These are phyloP conservation scores for Hippocampus mohnikei DNA, from an alignment of 2,113 vertebrate genomes.

Conservation along the genomic window DNA sequence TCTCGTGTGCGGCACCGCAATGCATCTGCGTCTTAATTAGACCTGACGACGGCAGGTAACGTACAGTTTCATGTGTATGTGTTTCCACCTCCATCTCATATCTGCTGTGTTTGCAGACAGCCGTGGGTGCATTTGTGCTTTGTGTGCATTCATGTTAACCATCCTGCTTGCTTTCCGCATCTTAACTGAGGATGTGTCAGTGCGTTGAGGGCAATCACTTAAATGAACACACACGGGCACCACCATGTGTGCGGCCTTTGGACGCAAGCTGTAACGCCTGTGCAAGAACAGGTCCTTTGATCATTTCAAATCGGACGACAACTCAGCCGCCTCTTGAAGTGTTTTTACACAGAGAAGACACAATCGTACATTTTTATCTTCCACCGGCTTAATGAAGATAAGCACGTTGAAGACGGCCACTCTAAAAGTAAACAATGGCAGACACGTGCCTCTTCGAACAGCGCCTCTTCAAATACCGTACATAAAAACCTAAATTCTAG, in stretches of 20 bases:
- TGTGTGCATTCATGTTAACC: constrained; percentile 46
- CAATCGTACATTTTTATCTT: constrained; percentile 4
- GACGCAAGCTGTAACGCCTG: neutral
- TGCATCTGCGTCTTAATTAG: constrained; percentile 16
- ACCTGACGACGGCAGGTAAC: constrained; percentile 24
- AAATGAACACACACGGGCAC: neutral
- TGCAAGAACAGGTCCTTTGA: constrained; percentile 10
- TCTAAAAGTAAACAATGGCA: constrained; percentile 18
- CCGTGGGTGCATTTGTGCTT: constrained; percentile 24
- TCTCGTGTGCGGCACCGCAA: constrained; percentile 9
- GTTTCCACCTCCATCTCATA: constrained; percentile 19
- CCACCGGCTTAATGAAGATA: constrained; percentile 21
- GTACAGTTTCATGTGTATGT: constrained; percentile 6
- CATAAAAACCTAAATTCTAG: constrained; percentile 14
- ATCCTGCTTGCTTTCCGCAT: constrained; percentile 40
- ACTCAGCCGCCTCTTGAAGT: neutral
- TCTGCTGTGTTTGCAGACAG: constrained; percentile 31
- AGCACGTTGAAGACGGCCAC: constrained; percentile 13
- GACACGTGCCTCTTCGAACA: neutral
- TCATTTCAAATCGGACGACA: constrained; percentile 27
- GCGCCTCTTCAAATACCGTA: constrained; percentile 15
- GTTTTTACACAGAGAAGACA: neutral
- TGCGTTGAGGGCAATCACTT: constrained; percentile 40
- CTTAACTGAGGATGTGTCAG: constrained; percentile 50
- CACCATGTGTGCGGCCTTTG: neutral